Base-by-base conservation (phyloP, 2,797 vertebrate species). In the Zenarchopterus dispar region DNA sequence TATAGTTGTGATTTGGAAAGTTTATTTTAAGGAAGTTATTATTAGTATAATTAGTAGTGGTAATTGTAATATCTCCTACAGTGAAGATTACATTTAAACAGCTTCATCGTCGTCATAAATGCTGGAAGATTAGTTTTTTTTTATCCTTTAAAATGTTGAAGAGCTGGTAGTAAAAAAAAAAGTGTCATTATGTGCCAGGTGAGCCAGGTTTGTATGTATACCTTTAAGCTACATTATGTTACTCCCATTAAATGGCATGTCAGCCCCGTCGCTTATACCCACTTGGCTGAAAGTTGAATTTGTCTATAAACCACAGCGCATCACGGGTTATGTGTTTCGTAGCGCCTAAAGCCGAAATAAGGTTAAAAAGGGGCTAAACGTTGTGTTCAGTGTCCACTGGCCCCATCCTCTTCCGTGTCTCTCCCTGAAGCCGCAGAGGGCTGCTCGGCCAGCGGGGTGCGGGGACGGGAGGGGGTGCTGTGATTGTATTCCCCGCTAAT, bases 401-500 rank as follows among this genome's bases (percentile, higher is more conserved):
- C 8, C 62, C 22, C 23, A 10, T 3, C 59, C 57, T 50, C 42
- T 70, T 62, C 72, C 54, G 52, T 42, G 70, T 68, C 75, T 70
- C 74, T 78, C 72, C 8, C 78, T 62, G 80, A 59, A 90, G 89
- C 90, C 88, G 93, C 91, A 84, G 85, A 92, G 90, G 69, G 91
- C 87, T 90, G 89, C 87, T 90, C 81, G 91, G 88, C 84, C 86
- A 77, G 76, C 68, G 75, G 76, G 74, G 81, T 78, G 69, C 80
- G 36, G 46, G 80, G 54, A 39, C n/a, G 77, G 70, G 71, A 11
- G 77, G 75, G 75, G 78, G 21, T 49, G 80, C 87, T 90, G 90
- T 94, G 94, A 95, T 94, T 93, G 92, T 95, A 94, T 95, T 96
- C 94, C 92, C 92, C 93, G 94, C 94, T 95, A 94, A 94, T 95